Evolutionary conservation across 2,113 vertebrate species (phyloP).

Genomic region (Hippocampus barbouri): DNA sequence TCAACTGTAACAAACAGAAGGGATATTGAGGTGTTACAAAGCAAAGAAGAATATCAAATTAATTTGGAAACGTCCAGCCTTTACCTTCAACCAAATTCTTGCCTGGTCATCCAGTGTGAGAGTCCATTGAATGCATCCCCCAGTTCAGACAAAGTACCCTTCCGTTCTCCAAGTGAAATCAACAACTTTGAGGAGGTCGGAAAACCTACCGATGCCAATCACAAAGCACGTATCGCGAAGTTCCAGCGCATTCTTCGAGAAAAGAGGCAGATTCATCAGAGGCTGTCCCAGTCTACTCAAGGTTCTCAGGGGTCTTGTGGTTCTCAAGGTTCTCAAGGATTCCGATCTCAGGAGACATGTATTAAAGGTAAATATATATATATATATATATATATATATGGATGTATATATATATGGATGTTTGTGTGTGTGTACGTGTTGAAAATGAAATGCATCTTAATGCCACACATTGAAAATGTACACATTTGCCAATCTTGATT

Average conservation of each 20-base stretch:
- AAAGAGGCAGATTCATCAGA: slow-evolving; percentile 82
- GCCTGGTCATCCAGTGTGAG: slow-evolving; percentile 13
- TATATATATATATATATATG: no score
- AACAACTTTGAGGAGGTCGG: slow-evolving; percentile 19
- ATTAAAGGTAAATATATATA: slow-evolving; percentile 76
- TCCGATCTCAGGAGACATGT: slow-evolving; percentile 78
- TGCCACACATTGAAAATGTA: neutral
- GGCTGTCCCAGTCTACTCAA: slow-evolving; percentile 78
- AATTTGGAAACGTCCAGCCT: slow-evolving; percentile 39
- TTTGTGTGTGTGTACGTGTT: neutral
- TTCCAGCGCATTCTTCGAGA: slow-evolving; percentile 88
- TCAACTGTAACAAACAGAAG: slow-evolving; percentile 35
- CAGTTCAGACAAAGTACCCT: slow-evolving; percentile 27
- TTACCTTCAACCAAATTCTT: slow-evolving; percentile 38
- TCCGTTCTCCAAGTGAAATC: slow-evolving; percentile 58
- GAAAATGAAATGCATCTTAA: neutral
- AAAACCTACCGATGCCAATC: slow-evolving; percentile 72
- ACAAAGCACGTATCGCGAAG: slow-evolving; percentile 87
- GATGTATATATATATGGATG: no score
- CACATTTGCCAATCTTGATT: neutral
- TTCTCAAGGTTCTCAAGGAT: slow-evolving; percentile 77
- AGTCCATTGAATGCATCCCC: slow-evolving; percentile 8
- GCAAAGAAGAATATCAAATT: slow-evolving; percentile 29
- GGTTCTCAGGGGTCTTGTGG: slow-evolving; percentile 75
- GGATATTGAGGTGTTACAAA: slow-evolving; percentile 34